Percentiles rank a stretch among this genome's conserved stretches.
Evolutionary conservation across 2,113 vertebrate species (phyloP).

Genomic region (Galbula dea): DNA sequence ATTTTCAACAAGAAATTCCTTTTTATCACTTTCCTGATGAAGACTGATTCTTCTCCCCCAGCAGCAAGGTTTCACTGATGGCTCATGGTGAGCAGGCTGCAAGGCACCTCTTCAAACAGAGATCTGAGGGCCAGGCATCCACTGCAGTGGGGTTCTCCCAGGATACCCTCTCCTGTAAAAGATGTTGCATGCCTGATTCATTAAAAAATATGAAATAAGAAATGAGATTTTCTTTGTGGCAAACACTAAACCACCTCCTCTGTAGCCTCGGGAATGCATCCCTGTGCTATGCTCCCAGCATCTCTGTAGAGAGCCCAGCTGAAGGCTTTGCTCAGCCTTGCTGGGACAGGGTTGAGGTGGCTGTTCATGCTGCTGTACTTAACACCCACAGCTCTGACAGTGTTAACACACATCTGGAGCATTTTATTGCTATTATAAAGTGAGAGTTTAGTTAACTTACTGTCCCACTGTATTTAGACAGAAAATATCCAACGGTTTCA

Average conservation of each 20-base stretch:
- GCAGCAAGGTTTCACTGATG: background rate
- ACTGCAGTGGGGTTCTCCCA: background rate
- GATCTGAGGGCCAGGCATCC: background rate
- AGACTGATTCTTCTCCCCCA: background rate
- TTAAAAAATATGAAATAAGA: background rate
- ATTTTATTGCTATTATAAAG: conserved; percentile 26
- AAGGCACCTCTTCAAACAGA: background rate
- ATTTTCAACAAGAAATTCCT: background rate
- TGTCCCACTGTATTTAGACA: background rate
- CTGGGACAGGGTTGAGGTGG: background rate
- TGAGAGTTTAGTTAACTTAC: background rate
- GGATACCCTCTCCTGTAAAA: background rate
- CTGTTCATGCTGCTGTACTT: background rate
- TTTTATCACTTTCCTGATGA: background rate
- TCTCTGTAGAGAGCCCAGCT: background rate
- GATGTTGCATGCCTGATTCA: background rate
- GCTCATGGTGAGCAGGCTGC: background rate
- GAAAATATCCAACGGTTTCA: background rate
- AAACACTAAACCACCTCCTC: background rate
- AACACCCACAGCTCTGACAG: background rate
- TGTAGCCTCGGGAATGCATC: background rate
- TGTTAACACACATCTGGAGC: background rate
- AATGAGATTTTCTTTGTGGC: background rate
- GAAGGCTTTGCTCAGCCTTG: background rate
- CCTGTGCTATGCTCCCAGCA: background rate